Conservation (phyloP, 2,888 invertebrate genomes). For the Merodon equestris region DNA sequence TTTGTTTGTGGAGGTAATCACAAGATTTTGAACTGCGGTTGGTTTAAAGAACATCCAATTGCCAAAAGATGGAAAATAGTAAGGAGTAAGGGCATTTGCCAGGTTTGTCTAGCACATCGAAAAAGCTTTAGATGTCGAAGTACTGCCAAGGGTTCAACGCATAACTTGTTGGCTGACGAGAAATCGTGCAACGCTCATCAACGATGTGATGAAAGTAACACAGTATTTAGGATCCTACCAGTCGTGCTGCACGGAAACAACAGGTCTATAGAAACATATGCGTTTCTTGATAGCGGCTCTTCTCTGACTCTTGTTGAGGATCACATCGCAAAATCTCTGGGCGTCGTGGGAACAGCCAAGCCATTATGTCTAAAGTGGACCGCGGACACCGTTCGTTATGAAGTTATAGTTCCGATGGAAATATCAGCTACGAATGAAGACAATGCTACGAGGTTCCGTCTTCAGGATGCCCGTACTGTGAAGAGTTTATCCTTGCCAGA, state of each 20-base stretch:
- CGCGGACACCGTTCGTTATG: background rate
- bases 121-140: constrained; percentile 1
- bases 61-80: background rate
- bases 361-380: constrained; percentile 32
- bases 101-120: constrained; percentile 3
- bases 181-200: background rate
- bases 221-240: constrained; percentile 3
- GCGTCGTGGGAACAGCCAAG: constrained; percentile 15
- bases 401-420: constrained; percentile 4
- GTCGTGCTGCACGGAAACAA: constrained; percentile 5
- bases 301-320: constrained; percentile 25
- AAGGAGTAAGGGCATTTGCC: background rate
- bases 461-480: constrained; percentile 10
- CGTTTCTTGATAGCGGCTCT: constrained; percentile 24
- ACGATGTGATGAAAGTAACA: background rate
- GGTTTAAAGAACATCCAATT: background rate
- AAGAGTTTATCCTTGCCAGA: background rate
- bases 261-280: constrained; percentile 8
- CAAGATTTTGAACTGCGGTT: constrained; percentile 1
- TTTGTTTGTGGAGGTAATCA: background rate
- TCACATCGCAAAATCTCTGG: constrained; percentile 6
- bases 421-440: constrained; percentile 4
- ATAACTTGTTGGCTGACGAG: constrained; percentile 1
- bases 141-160: background rate
- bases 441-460: background rate